phyloP scores from a whole-genome alignment of 2,888 invertebrate genomes.

The Amorpha juglandis region DNA sequence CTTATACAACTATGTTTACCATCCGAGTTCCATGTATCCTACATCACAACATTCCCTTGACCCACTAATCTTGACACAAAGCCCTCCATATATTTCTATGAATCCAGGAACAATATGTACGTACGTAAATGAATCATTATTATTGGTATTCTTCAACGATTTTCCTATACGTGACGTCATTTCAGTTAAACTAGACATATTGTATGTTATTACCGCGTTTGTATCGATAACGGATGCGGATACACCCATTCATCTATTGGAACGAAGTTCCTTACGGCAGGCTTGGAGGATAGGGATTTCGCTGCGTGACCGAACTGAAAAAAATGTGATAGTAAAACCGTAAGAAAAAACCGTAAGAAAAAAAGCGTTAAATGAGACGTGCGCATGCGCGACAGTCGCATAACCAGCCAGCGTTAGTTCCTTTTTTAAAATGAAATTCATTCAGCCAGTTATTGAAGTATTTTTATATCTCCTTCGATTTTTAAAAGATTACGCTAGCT shows the following conservation, averaged over 20 bases:
- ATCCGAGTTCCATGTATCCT: conserved; percentile 6
- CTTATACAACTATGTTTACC: not conserved
- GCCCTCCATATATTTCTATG: conserved; percentile 24
- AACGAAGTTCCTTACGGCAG: too few relatives aligned
- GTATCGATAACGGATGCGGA: not conserved
- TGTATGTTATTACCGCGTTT: not conserved
- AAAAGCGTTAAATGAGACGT: too few relatives aligned
- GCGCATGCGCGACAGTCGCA: too few relatives aligned
- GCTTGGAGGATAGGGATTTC: too few relatives aligned
- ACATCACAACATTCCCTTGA: not conserved
- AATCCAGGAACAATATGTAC: conserved; percentile 4
- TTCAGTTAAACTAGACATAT: not conserved
- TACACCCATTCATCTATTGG: not conserved
- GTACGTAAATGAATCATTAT: conserved; percentile 20
- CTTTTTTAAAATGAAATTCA: too few relatives aligned
- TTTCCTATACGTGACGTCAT: conserved; percentile 17
- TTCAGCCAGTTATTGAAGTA: too few relatives aligned
- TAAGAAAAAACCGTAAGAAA: too few relatives aligned
- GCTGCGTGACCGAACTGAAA: too few relatives aligned
- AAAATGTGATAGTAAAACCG: too few relatives aligned
- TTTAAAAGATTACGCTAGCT: too few relatives aligned
- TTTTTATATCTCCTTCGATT: too few relatives aligned
- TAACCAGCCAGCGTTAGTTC: too few relatives aligned
- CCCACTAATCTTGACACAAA: conserved; percentile 31
- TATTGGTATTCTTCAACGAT: not conserved